Evolutionary conservation across 2,888 invertebrate species (phyloP), one percentile per base, ranked within the genome.

Genomic region (Entomobrya multifasciata): DNA sequence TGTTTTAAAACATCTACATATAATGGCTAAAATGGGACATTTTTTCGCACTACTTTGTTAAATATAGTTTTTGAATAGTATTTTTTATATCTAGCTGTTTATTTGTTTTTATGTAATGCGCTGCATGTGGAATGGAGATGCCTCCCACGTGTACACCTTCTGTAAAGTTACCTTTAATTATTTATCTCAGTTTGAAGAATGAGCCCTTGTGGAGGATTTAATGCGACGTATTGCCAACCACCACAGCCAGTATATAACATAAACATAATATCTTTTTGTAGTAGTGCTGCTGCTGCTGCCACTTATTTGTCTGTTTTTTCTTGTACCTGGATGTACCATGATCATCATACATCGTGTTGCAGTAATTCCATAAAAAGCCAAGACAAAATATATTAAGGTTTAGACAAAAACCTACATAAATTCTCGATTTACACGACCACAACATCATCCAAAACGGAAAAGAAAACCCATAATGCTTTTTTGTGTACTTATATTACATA

Each of bases 181-280:
- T 79, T 79, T 79, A 79, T 62, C 79, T 30, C 79, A 47, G 44
- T 79, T 79, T 79, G 79, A 79, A 52, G 65, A 79, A 79, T 79
- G 79, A 65, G 79, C 79, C 65, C 79, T 41, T 44, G 47, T 65
- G 79, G 65, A 79, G 79, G 65, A 79, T 79, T 79, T 79, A 79
- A 79, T 36, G 49, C 62, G 79, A 79, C 79, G 62, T 62, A 49
- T 65, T 79, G 62, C 65, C 57, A 25, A 25, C 57, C 57, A 57
- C 57, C 57, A 55, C 52, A 6, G 52, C 52, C 62, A 65, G 65
- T 44, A 30, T 65, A n/a, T n/a, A n/a, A n/a, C n/a, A n/a, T n/a
- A n/a, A 79, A 22, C 44, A 70, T n/a, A 65, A 17, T 65, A 65
- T 41, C 36, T 17, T 65, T 13, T 17, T 65, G 41, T 36, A n/a